Percentiles rank a stretch among this genome's conserved stretches.
Evolutionary conservation across 2,888 invertebrate species (phyloP).

Genomic region (Laspeyria flexula): DNA sequence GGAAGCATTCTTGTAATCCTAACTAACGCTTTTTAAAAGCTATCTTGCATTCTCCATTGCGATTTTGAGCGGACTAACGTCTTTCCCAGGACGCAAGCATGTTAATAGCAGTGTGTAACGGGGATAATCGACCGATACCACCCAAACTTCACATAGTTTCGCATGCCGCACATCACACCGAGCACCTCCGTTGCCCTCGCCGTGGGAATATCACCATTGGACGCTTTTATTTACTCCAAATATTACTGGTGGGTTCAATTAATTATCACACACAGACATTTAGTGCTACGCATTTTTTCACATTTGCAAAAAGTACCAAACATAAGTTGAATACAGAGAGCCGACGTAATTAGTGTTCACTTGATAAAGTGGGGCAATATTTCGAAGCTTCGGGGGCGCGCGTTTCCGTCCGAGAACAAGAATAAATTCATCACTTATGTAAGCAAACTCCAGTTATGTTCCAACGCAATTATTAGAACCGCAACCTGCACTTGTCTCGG

Average conservation of each 20-base stretch:
- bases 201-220: conserved; percentile 65
- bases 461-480: conserved; percentile 62
- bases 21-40: conserved; percentile 34
- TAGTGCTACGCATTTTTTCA: conserved; percentile 60
- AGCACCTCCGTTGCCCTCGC: conserved; percentile 27
- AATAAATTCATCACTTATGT: conserved; percentile 63
- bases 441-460: conserved; percentile 59
- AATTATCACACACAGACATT: conserved; percentile 66
- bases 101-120: conserved; percentile 40
- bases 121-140: conserved; percentile 41
- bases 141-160: conserved; percentile 49
- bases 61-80: conserved; percentile 34
- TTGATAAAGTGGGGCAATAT: conserved; percentile 66
- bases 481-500: conserved; percentile 62
- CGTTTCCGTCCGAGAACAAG: conserved; percentile 56
- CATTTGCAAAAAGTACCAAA: conserved; percentile 63
- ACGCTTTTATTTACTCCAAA: conserved; percentile 62
- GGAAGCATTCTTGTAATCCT: no score
- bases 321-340: conserved; percentile 32
- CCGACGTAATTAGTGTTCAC: conserved; percentile 50
- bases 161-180: conserved; percentile 57
- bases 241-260: conserved; percentile 70
- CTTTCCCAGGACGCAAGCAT: conserved; percentile 51
- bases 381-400: conserved; percentile 50
- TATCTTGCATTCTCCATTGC: conserved; percentile 36